phyloP scores from a whole-genome alignment of 2,888 invertebrate genomes.

The Resseliella maxima region DNA sequence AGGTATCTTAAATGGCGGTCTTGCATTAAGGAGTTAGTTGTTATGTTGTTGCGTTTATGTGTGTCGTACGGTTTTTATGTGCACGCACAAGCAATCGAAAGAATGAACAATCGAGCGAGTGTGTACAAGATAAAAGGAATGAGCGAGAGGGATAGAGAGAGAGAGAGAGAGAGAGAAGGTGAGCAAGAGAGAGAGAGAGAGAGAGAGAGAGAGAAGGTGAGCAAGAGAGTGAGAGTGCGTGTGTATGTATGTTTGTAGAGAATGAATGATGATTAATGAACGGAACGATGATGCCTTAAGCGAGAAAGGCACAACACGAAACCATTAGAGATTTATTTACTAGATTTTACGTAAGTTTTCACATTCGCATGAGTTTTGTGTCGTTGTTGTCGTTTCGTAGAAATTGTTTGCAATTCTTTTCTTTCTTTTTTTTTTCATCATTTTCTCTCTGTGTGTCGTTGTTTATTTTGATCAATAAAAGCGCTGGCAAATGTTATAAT shows the following conservation, averaged over 20 bases:
- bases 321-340: conserved; percentile 49
- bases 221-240: background rate
- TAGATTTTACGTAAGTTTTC: background rate
- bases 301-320: background rate
- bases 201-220: no score
- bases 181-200: no score
- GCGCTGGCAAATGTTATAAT: conserved; percentile 25
- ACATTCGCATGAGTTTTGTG: background rate
- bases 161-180: no score
- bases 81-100: no score
- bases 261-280: conserved; percentile 53
- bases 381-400: background rate
- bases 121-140: background rate
- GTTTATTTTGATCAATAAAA: background rate
- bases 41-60: background rate
- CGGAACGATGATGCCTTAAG: background rate
- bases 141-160: no score
- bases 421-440: no score
- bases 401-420: background rate
- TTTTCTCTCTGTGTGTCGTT: background rate
- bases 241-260: background rate
- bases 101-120: no score
- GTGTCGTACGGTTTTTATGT: background rate
- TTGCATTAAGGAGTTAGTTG: background rate
- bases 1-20: background rate